phyloP scores from a whole-genome alignment of 2,797 vertebrate genomes.

The Anolis apletophallus region DNA sequence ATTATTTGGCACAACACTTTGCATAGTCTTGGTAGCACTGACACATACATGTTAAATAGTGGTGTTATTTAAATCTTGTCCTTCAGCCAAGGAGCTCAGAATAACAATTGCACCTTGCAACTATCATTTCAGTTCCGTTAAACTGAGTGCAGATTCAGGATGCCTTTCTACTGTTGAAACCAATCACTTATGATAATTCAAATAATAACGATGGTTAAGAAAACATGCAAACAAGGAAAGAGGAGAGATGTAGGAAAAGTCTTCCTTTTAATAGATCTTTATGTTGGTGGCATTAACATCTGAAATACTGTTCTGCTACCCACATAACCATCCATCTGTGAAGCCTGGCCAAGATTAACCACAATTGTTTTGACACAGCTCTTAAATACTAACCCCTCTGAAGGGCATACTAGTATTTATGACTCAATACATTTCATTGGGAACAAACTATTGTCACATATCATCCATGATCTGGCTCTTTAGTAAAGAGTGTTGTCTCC shows the following conservation, averaged over 20 bases:
- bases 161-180: not conserved
- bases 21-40: not conserved
- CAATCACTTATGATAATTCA: not conserved
- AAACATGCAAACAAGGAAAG: slow-evolving; percentile 13
- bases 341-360: slow-evolving; percentile 35
- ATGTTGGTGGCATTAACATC: not conserved
- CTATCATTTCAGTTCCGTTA: not conserved
- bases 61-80: not conserved
- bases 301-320: not conserved
- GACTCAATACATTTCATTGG: slow-evolving; percentile 39
- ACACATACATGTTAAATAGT: not conserved
- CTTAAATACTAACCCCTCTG: not conserved
- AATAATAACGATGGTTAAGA: not conserved
- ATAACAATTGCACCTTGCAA: not conserved
- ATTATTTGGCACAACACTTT: not conserved
- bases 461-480: not conserved
- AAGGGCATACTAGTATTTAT: slow-evolving; percentile 7
- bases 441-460: not conserved
- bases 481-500: slow-evolving; percentile 4
- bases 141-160: not conserved
- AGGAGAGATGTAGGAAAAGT: slow-evolving; percentile 3
- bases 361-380: slow-evolving; percentile 31
- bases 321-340: slow-evolving; percentile 12
- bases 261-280: not conserved
- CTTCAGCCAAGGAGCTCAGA: not conserved